phyloP scores from a whole-genome alignment of 2,113 vertebrate species.

The Edolisoma coerulescens region DNA sequence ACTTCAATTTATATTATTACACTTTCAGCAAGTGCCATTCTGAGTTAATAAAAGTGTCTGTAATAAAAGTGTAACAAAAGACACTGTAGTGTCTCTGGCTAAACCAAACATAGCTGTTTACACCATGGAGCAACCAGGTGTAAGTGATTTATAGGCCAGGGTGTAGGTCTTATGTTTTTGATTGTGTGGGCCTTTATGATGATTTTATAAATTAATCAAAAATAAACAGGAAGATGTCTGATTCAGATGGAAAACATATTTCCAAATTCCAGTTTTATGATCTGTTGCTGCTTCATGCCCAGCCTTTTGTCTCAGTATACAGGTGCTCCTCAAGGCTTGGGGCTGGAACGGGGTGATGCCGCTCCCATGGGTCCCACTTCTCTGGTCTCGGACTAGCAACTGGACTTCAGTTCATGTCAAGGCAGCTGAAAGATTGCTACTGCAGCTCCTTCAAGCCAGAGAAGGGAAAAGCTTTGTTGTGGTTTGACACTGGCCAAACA shows the following conservation, averaged over 20 bases:
- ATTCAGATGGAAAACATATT: not conserved
- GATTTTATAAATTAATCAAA: not conserved
- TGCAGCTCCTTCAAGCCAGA: not conserved
- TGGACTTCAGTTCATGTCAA: not conserved
- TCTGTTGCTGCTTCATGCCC: not conserved
- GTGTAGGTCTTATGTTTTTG: not conserved
- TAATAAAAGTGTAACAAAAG: too few relatives aligned
- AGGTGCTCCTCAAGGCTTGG: not conserved
- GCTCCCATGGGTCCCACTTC: not conserved
- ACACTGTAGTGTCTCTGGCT: not conserved
- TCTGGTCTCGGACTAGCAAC: not conserved
- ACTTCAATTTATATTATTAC: not conserved
- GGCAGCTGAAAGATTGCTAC: not conserved
- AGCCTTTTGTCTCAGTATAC: not conserved
- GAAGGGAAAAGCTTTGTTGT: not conserved
- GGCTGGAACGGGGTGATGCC: not conserved
- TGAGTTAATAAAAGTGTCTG: not conserved
- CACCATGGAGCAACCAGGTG: accelerated
- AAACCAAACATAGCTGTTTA: not conserved
- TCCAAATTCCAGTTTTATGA: not conserved
- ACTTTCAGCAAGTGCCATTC: not conserved
- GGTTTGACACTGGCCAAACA: not conserved
- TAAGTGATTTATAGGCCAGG: not conserved
- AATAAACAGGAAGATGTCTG: not conserved
- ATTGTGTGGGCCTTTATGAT: not conserved